Base-by-base conservation (phyloP, 2,113 vertebrate genomes). In the Poecilia latipinna region DNA sequence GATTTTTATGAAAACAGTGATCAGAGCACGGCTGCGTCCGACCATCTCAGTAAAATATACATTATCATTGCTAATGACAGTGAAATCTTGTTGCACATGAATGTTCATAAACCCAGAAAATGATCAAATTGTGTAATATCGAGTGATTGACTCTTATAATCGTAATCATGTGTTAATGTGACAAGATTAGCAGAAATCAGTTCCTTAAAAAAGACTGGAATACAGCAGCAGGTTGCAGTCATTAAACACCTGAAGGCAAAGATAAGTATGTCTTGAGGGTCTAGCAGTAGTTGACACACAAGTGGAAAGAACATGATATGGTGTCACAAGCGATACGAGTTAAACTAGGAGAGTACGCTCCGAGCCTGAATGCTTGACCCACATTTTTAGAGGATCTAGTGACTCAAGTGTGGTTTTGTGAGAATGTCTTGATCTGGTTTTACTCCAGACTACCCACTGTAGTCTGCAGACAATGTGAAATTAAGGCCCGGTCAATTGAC, bases 321-420 rank as follows among this genome's bases (percentile, higher is more conserved):
- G 61, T 68, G 3, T 24, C 26, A 8, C 19, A 17, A 48, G 28
- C 19, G 28, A 68, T 32, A 8, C 28, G 1, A 19, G 62, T 33
- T 32, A 54, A 19, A 68, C 19, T 19, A 12, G 29, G 44, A 32
- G 67, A 13, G 67, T 22, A 22, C 10, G 44, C 42, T 4, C 5
- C 67, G 31, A 29, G 44, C 17, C 67, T 32, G 67, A 68, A 68
- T 51, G 67, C 29, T 32, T 68, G 67, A 54, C 67, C 67, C 67
- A 68, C 5, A 31, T 42, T 26, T 12, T 42, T 26, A 28, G 37
- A 6, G 24, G 65, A 42, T 67, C 65, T 19, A 22, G 67, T 68
- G 44, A 29, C 44, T 68, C 44, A 8, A 6, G 8, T 32, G 32
- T 54, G 19, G 35, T 37, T 37, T 19, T 12, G 17, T 51, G 29